Conservation (phyloP, 2,888 invertebrate species). For the Labia minor region DNA sequence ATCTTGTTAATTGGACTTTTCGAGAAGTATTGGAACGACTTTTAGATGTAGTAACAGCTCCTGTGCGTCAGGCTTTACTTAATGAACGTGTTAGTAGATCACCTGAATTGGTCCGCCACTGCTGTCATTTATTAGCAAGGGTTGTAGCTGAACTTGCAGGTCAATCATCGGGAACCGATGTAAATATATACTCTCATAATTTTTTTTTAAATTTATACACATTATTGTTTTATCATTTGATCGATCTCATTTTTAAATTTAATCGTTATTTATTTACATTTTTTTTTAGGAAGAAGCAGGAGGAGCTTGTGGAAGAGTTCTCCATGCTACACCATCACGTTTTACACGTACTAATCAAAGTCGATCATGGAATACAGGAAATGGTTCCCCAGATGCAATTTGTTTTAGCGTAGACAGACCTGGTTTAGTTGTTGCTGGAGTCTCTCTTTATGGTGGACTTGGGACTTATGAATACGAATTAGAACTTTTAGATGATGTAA, state of each 20-base stretch:
- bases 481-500: slow-evolving; percentile 72
- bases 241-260: background rate
- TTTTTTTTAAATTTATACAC: background rate
- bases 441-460: slow-evolving; percentile 79
- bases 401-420: slow-evolving; percentile 85
- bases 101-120: slow-evolving; percentile 47
- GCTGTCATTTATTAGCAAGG: slow-evolving; percentile 67
- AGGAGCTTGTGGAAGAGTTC: slow-evolving; percentile 55
- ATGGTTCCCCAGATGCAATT: slow-evolving; percentile 92
- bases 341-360: slow-evolving; percentile 83
- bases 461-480: slow-evolving; percentile 84
- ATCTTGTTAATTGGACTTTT: slow-evolving; percentile 51
- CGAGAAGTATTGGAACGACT: slow-evolving; percentile 73
- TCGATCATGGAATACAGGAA: slow-evolving; percentile 93
- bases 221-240: background rate
- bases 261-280: no score
- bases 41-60: slow-evolving; percentile 68
- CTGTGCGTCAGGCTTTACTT: slow-evolving; percentile 50
- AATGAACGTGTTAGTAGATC: slow-evolving; percentile 40
- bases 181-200: slow-evolving; percentile 33
- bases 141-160: slow-evolving; percentile 80
- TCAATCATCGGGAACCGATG: slow-evolving; percentile 64
- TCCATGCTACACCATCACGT: slow-evolving; percentile 76
- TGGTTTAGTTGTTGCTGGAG: slow-evolving; percentile 81
- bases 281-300: slow-evolving; percentile 51